These are phyloP conservation scores for Erebia aethiops DNA, from an alignment of 2,888 invertebrate species.

Conservation along the genomic window DNA sequence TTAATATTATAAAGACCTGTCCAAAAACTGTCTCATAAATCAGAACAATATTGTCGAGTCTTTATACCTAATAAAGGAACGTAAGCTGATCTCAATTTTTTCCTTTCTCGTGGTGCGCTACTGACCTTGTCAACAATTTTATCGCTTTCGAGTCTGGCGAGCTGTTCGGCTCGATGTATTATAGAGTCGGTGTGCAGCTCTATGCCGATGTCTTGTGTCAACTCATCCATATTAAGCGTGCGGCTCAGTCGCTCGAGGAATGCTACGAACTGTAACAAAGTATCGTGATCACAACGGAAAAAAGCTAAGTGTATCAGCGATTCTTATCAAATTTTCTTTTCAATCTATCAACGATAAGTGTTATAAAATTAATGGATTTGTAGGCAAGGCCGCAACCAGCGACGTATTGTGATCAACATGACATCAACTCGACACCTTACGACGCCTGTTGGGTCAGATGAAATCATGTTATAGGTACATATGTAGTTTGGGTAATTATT, in stretches of 20 bases:
- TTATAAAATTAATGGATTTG: no score
- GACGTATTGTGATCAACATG: no score
- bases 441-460: no score
- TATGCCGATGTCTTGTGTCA: conserved; percentile 90
- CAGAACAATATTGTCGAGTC: conserved; percentile 27
- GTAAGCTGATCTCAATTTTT: conserved; percentile 31
- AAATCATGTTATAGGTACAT: no score
- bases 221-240: conserved; percentile 92
- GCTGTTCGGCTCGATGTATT: conserved; percentile 92
- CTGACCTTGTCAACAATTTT: conserved; percentile 92
- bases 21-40: conserved; percentile 19
- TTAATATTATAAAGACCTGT: background rate
- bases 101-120: conserved; percentile 37
- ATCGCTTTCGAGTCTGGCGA: conserved; percentile 90
- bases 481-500: no score
- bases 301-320: background rate
- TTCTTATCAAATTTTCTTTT: no score
- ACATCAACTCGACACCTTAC: no score
- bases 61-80: conserved; percentile 29
- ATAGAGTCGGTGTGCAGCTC: conserved; percentile 93
- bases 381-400: no score
- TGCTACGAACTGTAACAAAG: conserved; percentile 85
- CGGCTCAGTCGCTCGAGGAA: conserved; percentile 92
- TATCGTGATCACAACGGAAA: background rate
- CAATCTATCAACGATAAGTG: no score